Base-by-base conservation (phyloP, 92 coral and sea anemone species). In the Blastomussa wellsi region DNA sequence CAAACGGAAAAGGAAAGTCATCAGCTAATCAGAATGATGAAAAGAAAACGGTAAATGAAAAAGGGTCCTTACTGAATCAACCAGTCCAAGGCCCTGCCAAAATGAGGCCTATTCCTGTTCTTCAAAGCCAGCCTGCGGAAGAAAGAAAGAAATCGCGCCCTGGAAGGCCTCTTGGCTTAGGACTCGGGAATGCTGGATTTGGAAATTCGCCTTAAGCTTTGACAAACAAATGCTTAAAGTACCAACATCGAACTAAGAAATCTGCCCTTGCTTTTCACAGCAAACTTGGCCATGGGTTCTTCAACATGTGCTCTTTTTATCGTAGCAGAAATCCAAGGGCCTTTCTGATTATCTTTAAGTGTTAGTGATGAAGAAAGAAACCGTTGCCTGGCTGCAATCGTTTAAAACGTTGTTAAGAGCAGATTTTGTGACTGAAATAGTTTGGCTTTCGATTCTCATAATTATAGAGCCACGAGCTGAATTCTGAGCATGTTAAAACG, bases 161-260 rank as follows among this genome's bases (percentile, higher is more conserved):
- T n/a, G 79, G 15, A 59, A 92, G 74, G 59, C 53, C 86, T 36
- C 87, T 80, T 44, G 92, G 93, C n/a, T 85, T 94, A 42, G 94
- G 95, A 35, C 79, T 94, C 14, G 98, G 98, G 19, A 90, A 90
- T 49, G 98, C 98, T 33, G 98, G 98, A 53, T 82, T 93, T 20
- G 98, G 98, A 41, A 94, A 94, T 82, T 82, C 85, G 84, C 98
- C 95, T 14, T 94, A 84, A 53, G 5, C 24, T 17, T 36, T 1
- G 16, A 57, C 31, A 31, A 52, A 10, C 47, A 42, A 14, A 33
- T 14, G 39, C 73, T 37, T 42, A 60, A 47, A 74, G 28, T 74
- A 1, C 51, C 14, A 15, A 14, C 78, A 42, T 74, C 9, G 13
- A 29, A 41, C 26, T 62, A 16, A 17, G 13, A 26, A 28, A 26